Evolutionary conservation across 2,888 invertebrate genomes (phyloP).

Genomic region (Miltochrista miniata): DNA sequence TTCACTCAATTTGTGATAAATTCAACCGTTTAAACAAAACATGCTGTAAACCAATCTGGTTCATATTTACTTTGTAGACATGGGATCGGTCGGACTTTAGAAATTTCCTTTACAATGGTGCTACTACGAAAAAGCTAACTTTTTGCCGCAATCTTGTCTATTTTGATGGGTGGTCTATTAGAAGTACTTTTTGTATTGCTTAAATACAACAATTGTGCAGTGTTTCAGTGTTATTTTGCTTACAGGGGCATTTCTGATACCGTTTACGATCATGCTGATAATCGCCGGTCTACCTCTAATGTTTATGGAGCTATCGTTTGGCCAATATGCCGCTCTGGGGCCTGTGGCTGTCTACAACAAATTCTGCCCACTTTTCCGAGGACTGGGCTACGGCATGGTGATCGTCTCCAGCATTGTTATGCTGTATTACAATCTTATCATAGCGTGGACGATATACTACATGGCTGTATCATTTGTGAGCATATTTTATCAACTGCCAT

Average conservation of each 20-base stretch:
- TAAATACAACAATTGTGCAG: too few relatives aligned
- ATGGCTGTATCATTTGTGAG: slow-evolving; percentile 86
- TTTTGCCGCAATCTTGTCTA: too few relatives aligned
- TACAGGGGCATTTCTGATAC: slow-evolving; percentile 91
- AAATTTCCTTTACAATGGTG: too few relatives aligned
- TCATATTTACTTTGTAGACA: too few relatives aligned
- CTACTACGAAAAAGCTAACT: too few relatives aligned
- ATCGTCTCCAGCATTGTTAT: slow-evolving; percentile 89
- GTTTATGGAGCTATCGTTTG: slow-evolving; percentile 93
- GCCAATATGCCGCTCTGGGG: slow-evolving; percentile 91
- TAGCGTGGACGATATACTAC: slow-evolving; percentile 91
- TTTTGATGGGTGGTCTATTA: too few relatives aligned
- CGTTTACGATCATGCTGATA: slow-evolving; percentile 91
- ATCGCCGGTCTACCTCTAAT: slow-evolving; percentile 91
- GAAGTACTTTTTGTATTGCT: too few relatives aligned
- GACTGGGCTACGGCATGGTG: slow-evolving; percentile 90
- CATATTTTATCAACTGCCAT: slow-evolving; percentile 86
- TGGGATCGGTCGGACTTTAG: too few relatives aligned
- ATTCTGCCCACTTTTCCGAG: slow-evolving; percentile 90
- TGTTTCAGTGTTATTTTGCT: slow-evolving; percentile 2
- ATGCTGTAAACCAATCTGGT: too few relatives aligned
- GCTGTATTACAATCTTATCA: slow-evolving; percentile 90
- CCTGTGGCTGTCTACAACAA: slow-evolving; percentile 92
- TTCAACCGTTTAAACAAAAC: too few relatives aligned
- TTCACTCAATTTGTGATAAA: too few relatives aligned